Conservation (phyloP, 1,140 invertebrate genomes). For the Panulirus ornatus region DNA sequence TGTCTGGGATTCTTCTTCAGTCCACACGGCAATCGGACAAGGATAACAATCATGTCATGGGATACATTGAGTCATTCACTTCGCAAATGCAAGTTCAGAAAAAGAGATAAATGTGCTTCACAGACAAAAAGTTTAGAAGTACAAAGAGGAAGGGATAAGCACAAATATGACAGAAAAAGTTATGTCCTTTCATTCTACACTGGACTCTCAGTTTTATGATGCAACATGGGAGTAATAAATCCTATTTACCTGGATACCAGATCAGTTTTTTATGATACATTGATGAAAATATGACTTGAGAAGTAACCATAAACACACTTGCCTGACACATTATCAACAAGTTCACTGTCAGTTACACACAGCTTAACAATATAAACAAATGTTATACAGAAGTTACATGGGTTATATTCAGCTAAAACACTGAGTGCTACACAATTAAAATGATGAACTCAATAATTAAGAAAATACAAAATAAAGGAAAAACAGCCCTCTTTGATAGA, state of each 20-base stretch:
- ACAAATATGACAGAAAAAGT: not conserved
- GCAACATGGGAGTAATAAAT: not conserved
- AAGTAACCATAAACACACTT: conserved; percentile 36
- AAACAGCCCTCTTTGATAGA: conserved; percentile 25
- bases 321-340: conserved; percentile 48
- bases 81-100: not conserved
- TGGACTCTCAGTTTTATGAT: not conserved
- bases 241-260: conserved; percentile 8
- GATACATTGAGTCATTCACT: not conserved
- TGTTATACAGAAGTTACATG: conserved; percentile 44
- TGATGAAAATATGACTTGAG: conserved; percentile 6
- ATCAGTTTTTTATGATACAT: conserved; percentile 25
- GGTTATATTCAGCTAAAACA: conserved; percentile 34
- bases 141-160: not conserved
- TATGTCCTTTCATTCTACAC: not conserved
- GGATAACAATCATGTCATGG: conserved; percentile 34
- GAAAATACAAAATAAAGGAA: conserved; percentile 30
- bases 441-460: not conserved
- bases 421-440: conserved; percentile 31
- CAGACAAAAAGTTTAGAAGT: not conserved
- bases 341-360: conserved; percentile 47
- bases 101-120: not conserved
- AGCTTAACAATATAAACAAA: conserved; percentile 52
- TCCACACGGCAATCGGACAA: conserved; percentile 8
- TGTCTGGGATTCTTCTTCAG: conserved; percentile 6